Evolutionary conservation across 2,113 vertebrate species (phyloP).

Genomic region (Petromus typicus): DNA sequence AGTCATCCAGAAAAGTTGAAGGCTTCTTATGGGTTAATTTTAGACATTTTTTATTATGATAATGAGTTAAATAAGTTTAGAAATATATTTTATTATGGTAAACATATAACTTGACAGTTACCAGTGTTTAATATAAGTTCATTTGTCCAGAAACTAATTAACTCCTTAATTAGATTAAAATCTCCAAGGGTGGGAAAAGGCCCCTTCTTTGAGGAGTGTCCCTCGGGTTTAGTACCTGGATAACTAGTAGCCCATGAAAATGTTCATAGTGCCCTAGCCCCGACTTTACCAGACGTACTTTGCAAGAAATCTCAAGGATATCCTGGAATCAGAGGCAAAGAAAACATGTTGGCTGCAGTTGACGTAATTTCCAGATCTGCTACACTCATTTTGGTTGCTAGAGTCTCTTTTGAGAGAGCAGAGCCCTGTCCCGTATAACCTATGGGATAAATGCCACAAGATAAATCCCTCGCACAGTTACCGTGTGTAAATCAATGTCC

Average conservation of each 20-base stretch:
- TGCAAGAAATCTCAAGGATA: constrained; percentile 47
- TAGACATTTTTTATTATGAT: neutral
- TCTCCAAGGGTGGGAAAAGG: neutral
- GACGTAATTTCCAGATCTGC: constrained; percentile 35
- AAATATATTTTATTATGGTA: constrained; percentile 34
- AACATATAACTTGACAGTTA: constrained; percentile 36
- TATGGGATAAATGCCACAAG: constrained; percentile 34
- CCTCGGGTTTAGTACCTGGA: constrained; percentile 14
- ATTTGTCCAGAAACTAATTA: constrained; percentile 19
- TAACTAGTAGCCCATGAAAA: constrained; percentile 58
- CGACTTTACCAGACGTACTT: constrained; percentile 59
- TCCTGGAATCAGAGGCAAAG: constrained; percentile 59
- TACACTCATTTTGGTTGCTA: neutral
- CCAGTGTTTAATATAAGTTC: constrained; percentile 41
- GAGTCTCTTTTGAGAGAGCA: constrained; percentile 50
- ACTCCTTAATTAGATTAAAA: constrained; percentile 54
- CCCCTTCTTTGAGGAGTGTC: neutral
- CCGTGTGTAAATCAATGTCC: constrained; percentile 69
- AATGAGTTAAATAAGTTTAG: constrained; percentile 17
- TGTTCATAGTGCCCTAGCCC: constrained; percentile 14
- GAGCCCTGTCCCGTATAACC: constrained; percentile 48
- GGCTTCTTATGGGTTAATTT: neutral
- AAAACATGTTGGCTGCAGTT: constrained; percentile 37
- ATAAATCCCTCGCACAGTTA: constrained; percentile 61
- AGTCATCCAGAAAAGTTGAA: neutral